Conservation (phyloP, 2,113 vertebrate genomes). For the Phyllostomus hastatus region DNA sequence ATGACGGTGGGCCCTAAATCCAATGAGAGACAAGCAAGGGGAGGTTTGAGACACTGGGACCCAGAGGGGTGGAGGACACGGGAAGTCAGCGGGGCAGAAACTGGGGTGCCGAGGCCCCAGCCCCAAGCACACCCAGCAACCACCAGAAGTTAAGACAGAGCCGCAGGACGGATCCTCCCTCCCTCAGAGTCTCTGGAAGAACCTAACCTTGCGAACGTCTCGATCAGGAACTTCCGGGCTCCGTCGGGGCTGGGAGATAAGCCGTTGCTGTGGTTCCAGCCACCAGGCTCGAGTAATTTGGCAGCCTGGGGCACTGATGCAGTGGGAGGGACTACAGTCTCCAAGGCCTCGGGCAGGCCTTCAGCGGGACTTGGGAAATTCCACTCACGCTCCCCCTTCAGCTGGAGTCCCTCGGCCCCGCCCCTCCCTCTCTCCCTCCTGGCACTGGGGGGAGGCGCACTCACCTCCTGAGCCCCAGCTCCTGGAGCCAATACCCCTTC, state of each 20-base stretch:
- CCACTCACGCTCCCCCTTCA: fast-evolving
- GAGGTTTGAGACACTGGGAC: neutral
- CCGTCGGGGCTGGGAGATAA: too few relatives aligned
- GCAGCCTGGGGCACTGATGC: too few relatives aligned
- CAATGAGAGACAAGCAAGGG: neutral
- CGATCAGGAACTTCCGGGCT: neutral
- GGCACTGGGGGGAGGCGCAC: fast-evolving
- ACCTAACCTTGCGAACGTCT: neutral
- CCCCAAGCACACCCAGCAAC: fast-evolving
- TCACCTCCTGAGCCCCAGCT: fast-evolving
- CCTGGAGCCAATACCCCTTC: neutral
- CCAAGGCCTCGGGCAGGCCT: too few relatives aligned
- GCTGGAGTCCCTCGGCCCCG: too few relatives aligned
- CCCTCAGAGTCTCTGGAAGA: neutral
- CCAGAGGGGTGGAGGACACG: neutral
- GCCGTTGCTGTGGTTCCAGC: neutral
- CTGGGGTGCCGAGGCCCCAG: neutral
- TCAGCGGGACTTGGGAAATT: too few relatives aligned
- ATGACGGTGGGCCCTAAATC: neutral
- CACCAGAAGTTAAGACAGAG: neutral
- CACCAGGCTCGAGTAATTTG: fast-evolving
- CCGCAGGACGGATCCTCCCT: fast-evolving
- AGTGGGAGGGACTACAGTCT: too few relatives aligned
- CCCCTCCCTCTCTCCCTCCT: fast-evolving
- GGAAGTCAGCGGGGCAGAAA: too few relatives aligned